A percentile compares a stretch with the other conserved stretches of the same genome.
These are phyloP conservation scores for Crotalus horridus DNA, from an alignment of 2,113 vertebrate genomes.

Conservation along the genomic window DNA sequence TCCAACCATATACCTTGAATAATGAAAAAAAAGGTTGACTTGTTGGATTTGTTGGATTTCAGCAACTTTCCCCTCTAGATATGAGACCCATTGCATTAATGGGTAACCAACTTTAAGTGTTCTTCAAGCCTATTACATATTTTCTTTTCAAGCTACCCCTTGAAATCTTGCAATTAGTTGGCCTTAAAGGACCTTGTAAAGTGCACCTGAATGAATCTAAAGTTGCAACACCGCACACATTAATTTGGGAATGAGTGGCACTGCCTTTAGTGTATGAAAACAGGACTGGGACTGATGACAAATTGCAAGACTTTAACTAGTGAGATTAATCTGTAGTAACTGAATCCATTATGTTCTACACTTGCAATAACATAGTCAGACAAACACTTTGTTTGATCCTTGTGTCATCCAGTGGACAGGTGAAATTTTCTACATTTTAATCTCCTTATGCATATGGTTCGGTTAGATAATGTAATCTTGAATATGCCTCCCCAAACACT, in stretches of 20 bases:
- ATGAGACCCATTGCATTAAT: not conserved
- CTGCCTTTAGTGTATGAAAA: not conserved
- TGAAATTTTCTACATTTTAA: not conserved
- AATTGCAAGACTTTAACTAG: not conserved
- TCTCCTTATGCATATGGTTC: not conserved
- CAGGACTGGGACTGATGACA: not conserved
- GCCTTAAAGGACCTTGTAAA: not conserved
- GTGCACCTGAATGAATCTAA: not conserved
- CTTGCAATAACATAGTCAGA: not conserved
- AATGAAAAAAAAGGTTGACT: not conserved
- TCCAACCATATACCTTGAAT: not conserved
- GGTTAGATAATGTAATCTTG: not conserved
- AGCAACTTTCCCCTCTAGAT: not conserved
- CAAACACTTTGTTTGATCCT: not conserved
- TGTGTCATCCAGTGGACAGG: not conserved
- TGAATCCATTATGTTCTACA: not conserved
- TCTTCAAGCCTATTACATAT: not conserved
- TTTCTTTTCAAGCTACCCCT: not conserved
- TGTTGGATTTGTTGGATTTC: not conserved
- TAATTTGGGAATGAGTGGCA: not conserved
- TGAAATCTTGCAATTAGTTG: not conserved
- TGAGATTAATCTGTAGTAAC: not conserved
- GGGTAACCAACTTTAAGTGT: not conserved
- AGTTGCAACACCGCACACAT: not conserved
- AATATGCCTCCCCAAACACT: not conserved